Conservation (phyloP, 2,888 invertebrate species). For the Melipona beecheii region DNA sequence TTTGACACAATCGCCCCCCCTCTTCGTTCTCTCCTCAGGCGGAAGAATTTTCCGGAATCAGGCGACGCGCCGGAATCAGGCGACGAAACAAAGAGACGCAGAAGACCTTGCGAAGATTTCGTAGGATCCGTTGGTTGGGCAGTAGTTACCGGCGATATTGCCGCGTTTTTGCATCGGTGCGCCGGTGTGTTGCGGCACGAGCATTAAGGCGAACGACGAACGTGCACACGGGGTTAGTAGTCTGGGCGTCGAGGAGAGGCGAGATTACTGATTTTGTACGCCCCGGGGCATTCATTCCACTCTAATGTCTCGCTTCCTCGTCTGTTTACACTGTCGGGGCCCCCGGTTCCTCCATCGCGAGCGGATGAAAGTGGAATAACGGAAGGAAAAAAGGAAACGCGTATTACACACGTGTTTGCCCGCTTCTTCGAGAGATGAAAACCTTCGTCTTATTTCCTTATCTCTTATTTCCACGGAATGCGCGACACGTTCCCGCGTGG, state of each 20-base stretch:
- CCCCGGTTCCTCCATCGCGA: conserved; percentile 39
- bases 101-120: conserved; percentile 27
- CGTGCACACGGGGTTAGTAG: conserved; percentile 51
- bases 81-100: neutral
- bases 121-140: conserved; percentile 44
- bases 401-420: conserved; percentile 60
- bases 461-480: conserved; percentile 49
- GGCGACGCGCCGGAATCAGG: neutral
- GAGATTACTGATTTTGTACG: conserved; percentile 78
- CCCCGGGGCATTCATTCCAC: conserved; percentile 72
- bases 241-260: conserved; percentile 51
- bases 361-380: conserved; percentile 54
- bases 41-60: conserved; percentile 5
- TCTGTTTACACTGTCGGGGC: conserved; percentile 64
- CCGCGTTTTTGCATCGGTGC: conserved; percentile 58
- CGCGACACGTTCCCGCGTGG: conserved; percentile 28
- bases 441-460: conserved; percentile 50
- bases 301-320: conserved; percentile 68
- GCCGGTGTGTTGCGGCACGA: conserved; percentile 50
- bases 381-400: conserved; percentile 61
- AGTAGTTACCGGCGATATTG: conserved; percentile 62
- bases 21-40: neutral
- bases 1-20: neutral
- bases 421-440: conserved; percentile 35
- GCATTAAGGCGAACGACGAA: conserved; percentile 60